Conservation (phyloP, 2,888 invertebrate genomes). For the Drosophila pseudotalamancana region DNA sequence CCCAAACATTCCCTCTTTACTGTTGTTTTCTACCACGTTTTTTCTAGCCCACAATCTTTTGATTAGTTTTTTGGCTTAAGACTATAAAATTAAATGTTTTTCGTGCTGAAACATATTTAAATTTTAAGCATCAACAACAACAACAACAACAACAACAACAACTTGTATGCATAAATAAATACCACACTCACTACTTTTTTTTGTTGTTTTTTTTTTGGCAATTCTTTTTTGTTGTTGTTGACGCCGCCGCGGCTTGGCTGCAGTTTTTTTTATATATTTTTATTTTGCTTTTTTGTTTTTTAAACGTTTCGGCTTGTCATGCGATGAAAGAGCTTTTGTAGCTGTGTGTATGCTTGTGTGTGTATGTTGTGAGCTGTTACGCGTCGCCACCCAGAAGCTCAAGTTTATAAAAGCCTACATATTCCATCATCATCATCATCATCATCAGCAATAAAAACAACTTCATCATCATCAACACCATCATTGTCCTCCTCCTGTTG, state of each 20-base stretch:
- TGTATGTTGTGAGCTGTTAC: constrained; percentile 69
- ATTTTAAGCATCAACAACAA: not conserved
- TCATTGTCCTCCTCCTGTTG: constrained; percentile 16
- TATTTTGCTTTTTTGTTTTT: constrained; percentile 52
- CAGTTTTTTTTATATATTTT: constrained; percentile 20
- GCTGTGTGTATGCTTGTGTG: constrained; percentile 2
- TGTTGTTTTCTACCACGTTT: not conserved
- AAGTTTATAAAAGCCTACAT: constrained; percentile 76
- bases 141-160: not conserved
- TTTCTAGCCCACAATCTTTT: too few relatives aligned
- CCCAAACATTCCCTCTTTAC: not conserved
- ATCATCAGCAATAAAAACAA: constrained; percentile 68
- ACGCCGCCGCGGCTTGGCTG: constrained; percentile 29
- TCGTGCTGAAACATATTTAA: not conserved
- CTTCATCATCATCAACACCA: constrained; percentile 67
- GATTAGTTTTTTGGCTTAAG: not conserved
- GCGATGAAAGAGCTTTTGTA: constrained; percentile 68
- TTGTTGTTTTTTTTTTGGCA: constrained; percentile 20
- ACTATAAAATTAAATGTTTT: not conserved
- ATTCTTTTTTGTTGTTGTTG: constrained; percentile 31
- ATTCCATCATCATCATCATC: constrained; percentile 74
- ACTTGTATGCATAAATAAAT: constrained; percentile 30
- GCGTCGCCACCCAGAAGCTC: constrained; percentile 82
- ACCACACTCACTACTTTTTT: constrained; percentile 6
- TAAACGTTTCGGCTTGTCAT: constrained; percentile 74